These are phyloP conservation scores for Uropetala carovei DNA, from an alignment of 2,888 invertebrate species.

Conservation along the genomic window DNA sequence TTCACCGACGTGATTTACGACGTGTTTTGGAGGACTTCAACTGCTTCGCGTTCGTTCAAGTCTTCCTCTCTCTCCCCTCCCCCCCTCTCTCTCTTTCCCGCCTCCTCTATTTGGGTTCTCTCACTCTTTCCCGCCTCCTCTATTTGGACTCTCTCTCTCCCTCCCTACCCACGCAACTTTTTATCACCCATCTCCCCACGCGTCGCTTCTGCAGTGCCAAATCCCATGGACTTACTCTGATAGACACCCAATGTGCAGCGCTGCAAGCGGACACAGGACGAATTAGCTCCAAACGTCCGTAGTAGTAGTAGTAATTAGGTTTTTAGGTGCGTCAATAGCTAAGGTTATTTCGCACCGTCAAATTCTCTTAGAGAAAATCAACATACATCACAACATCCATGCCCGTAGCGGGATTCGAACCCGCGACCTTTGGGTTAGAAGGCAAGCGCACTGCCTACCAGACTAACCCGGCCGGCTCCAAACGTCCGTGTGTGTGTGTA, in stretches of 20 bases:
- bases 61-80: neutral
- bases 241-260: slow-evolving; percentile 39
- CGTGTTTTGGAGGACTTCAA: slow-evolving; percentile 32
- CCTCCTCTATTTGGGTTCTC: neutral
- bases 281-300: slow-evolving; percentile 25
- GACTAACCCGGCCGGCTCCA: neutral
- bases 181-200: neutral
- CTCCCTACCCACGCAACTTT: neutral
- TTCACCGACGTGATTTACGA: slow-evolving; percentile 36
- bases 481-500: no score
- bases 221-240: slow-evolving; percentile 41
- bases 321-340: no score
- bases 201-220: neutral
- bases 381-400: no score
- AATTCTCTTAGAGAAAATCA: no score
- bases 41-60: neutral
- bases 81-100: neutral
- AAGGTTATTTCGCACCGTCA: no score
- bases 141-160: neutral
- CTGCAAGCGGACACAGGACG: slow-evolving; percentile 25
- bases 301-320: no score
- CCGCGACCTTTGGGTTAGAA: no score
- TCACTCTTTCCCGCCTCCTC: neutral
- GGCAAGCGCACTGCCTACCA: no score
- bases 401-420: no score